Evolutionary conservation across 2,888 invertebrate genomes (phyloP).

Genomic region (Xylota segnis): DNA sequence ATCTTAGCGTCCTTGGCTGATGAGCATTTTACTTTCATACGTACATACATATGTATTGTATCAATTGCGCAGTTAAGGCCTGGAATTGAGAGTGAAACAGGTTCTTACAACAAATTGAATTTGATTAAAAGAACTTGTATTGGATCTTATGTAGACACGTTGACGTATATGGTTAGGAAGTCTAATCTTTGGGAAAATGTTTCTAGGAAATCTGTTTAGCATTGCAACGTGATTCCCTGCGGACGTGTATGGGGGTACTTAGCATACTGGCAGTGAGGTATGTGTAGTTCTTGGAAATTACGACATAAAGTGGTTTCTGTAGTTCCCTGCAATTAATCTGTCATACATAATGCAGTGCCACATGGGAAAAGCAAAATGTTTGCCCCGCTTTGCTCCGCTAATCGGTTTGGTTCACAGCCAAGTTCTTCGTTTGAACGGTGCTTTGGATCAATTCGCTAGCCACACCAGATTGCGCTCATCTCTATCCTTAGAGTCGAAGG

Average conservation of each 20-base stretch:
- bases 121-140: slow-evolving; percentile 26
- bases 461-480: no score
- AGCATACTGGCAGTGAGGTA: not conserved
- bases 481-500: no score
- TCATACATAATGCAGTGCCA: no score
- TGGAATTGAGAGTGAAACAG: not conserved
- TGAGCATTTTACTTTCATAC: slow-evolving; percentile 46
- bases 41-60: no score
- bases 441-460: no score
- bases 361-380: no score
- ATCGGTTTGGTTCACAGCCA: no score
- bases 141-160: slow-evolving; percentile 1
- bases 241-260: not conserved
- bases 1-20: slow-evolving; percentile 49
- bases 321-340: no score
- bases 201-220: not conserved
- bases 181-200: not conserved
- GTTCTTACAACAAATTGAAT: slow-evolving; percentile 56
- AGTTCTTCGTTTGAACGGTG: no score
- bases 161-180: not conserved
- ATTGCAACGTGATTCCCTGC: not conserved
- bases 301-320: no score
- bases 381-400: no score
- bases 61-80: slow-evolving; percentile 41
- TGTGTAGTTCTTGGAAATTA: not conserved